Evolutionary conservation across 2,888 invertebrate genomes (phyloP).

Genomic region (Drosophila antonietae): DNA sequence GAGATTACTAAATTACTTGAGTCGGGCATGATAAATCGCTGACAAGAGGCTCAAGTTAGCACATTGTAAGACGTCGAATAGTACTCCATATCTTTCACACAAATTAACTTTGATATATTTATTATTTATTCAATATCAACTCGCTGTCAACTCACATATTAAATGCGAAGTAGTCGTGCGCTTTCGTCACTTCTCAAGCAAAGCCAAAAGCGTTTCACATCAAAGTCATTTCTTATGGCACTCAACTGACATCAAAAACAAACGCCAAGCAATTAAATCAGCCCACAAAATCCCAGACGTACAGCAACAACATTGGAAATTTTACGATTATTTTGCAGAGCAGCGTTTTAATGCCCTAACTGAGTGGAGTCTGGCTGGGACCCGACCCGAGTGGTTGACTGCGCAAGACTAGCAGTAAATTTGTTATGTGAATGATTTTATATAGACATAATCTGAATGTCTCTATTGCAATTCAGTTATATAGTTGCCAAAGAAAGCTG

Average conservation of each 20-base stretch:
- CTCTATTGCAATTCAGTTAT: not conserved
- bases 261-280: slow-evolving; percentile 45
- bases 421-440: slow-evolving; percentile 2
- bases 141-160: not conserved
- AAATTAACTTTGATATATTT: slow-evolving; percentile 4
- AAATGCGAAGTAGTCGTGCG: not conserved
- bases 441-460: slow-evolving; percentile 6
- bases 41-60: not conserved
- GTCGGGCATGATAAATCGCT: not conserved
- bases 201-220: slow-evolving; percentile 18
- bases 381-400: too few relatives aligned
- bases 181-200: slow-evolving; percentile 1
- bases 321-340: slow-evolving; percentile 24
- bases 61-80: not conserved
- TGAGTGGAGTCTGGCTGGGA: slow-evolving; percentile 7
- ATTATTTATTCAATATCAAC: not conserved
- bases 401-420: not conserved
- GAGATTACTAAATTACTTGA: not conserved
- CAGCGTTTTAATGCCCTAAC: slow-evolving; percentile 28
- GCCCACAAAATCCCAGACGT: slow-evolving; percentile 39
- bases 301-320: slow-evolving; percentile 19
- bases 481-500: not conserved
- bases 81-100: not conserved
- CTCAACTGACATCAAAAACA: slow-evolving; percentile 26
- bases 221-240: slow-evolving; percentile 20